Evolutionary conservation across 2,888 invertebrate genomes (phyloP).

Genomic region (Drosophila kanekoi): DNA sequence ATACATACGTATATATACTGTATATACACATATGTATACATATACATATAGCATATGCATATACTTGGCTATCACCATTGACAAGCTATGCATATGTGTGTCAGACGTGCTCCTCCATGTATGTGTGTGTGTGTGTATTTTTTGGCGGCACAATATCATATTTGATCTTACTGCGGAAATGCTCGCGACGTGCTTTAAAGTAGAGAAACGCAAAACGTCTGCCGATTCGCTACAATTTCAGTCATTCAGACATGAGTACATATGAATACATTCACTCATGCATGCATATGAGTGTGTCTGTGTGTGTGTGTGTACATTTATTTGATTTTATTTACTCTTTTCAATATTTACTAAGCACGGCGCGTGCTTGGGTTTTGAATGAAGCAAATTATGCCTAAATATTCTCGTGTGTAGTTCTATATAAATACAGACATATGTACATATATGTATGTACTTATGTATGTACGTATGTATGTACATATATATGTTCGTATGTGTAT

Average conservation of each 20-base stretch:
- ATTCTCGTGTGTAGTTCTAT: constrained; percentile 21
- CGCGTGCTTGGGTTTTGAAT: constrained; percentile 76
- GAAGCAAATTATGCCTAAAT: constrained; percentile 57
- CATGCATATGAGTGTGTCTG: background rate
- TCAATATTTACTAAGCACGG: constrained; percentile 70
- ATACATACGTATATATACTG: constrained; percentile 5
- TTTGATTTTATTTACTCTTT: constrained; percentile 70
- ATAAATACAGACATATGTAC: constrained; percentile 5
- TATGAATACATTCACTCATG: background rate
- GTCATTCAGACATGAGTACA: constrained; percentile 34
- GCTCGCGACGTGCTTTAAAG: constrained; percentile 69
- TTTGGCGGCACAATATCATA: constrained; percentile 62
- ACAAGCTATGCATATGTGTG: constrained; percentile 43
- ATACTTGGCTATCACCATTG: constrained; percentile 14
- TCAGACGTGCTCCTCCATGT: constrained; percentile 30
- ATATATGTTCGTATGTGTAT: background rate
- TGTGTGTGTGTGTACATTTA: constrained; percentile 29
- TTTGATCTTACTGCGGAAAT: constrained; percentile 78
- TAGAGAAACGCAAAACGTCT: constrained; percentile 50
- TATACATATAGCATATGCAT: constrained; percentile 4
- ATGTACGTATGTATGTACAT: too few relatives aligned
- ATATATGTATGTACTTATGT: background rate
- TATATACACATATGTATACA: background rate
- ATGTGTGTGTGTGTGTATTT: constrained; percentile 11
- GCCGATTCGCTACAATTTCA: constrained; percentile 64